Evolutionary conservation across 2,113 vertebrate genomes (phyloP).

Genomic region (Apaloderma vittatum): DNA sequence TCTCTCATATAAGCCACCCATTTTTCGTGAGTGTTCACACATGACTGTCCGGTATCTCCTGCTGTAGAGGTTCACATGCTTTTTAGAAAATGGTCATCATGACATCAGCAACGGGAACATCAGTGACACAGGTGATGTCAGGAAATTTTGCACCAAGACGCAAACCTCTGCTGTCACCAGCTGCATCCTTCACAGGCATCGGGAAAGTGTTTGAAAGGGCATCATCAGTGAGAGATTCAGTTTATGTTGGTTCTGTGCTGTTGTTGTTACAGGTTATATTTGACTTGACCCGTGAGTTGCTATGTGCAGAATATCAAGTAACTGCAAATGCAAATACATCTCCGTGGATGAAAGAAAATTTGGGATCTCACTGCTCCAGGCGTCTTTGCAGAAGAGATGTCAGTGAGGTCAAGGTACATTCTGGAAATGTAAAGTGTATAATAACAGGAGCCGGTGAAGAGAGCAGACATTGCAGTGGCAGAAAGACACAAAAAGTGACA

Average conservation of each 20-base stretch:
- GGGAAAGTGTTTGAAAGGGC: background rate
- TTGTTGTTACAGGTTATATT: constrained; percentile 68
- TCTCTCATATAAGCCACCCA: background rate
- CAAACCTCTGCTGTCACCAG: background rate
- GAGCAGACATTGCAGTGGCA: background rate
- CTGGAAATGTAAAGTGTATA: background rate
- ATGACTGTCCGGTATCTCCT: background rate
- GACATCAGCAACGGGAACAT: background rate
- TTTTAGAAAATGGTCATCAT: background rate
- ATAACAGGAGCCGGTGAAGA: background rate
- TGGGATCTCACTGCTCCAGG: background rate
- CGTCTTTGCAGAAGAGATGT: constrained; percentile 15
- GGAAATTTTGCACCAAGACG: background rate
- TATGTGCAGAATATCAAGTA: constrained; percentile 28
- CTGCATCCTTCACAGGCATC: background rate
- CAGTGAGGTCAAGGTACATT: constrained; percentile 69
- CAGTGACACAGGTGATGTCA: too few relatives aligned
- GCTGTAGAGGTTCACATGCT: background rate
- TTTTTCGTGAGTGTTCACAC: background rate
- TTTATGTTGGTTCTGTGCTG: background rate
- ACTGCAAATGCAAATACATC: background rate
- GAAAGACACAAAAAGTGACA: background rate
- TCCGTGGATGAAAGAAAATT: background rate
- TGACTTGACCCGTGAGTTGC: constrained; percentile 72
- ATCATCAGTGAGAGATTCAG: background rate